phyloP scores from a whole-genome alignment of 2,797 vertebrate species.

The Darevskia nairensis region DNA sequence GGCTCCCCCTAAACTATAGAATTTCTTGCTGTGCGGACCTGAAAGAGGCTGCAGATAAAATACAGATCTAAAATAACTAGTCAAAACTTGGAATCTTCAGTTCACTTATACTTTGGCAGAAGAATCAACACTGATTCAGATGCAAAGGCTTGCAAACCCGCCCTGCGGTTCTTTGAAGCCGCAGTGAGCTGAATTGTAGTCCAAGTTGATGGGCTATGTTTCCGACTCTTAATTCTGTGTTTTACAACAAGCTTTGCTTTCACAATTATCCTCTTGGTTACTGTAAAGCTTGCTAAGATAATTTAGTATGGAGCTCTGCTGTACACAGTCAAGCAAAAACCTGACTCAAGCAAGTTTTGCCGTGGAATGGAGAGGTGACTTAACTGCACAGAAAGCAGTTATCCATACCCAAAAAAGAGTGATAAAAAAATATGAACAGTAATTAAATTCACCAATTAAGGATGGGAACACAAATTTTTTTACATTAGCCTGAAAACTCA shows the following conservation, averaged over 20 bases:
- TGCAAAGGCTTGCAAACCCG: neutral
- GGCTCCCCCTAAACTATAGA: neutral
- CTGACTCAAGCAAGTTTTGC: constrained; percentile 73
- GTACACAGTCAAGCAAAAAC: constrained; percentile 60
- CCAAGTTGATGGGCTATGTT: constrained; percentile 28
- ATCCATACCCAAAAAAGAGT: constrained; percentile 59
- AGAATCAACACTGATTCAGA: neutral
- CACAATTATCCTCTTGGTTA: constrained; percentile 68
- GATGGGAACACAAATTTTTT: constrained; percentile 69
- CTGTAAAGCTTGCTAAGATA: constrained; percentile 62
- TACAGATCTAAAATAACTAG: neutral
- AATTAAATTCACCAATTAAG: constrained; percentile 75
- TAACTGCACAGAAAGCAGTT: constrained; percentile 71
- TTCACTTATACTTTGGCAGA: neutral
- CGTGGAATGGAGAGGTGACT: constrained; percentile 53
- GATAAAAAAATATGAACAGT: constrained; percentile 71
- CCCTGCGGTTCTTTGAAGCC: neutral
- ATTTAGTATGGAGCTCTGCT: constrained; percentile 67
- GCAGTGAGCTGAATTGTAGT: neutral
- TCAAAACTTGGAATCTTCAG: neutral
- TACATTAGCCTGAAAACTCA: constrained; percentile 68
- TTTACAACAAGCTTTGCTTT: constrained; percentile 67
- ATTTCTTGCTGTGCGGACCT: neutral
- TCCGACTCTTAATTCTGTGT: constrained; percentile 62
- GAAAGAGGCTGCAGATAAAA: neutral